Evolutionary conservation across 2,888 invertebrate species (phyloP).

Genomic region (Microdon myrmicae): DNA sequence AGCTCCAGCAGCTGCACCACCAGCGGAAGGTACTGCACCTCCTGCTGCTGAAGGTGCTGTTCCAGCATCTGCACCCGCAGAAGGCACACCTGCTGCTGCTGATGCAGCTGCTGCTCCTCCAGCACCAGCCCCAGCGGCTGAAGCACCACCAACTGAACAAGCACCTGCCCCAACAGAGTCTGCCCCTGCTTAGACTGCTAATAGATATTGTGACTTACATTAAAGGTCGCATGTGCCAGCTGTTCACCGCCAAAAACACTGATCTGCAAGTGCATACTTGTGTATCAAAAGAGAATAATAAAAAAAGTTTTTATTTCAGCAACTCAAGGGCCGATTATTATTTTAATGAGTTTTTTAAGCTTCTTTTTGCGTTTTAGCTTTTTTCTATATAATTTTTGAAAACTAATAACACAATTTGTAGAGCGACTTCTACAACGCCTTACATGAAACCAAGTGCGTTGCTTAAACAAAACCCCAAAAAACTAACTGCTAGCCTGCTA

Average conservation of each 20-base stretch:
- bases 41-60: conserved; percentile 55
- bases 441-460: conserved; percentile 42
- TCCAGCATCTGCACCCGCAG: conserved; percentile 51
- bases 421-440: conserved; percentile 28
- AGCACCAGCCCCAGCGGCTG: conserved; percentile 43
- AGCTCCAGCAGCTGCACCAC: conserved; percentile 59
- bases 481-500: conserved; percentile 42
- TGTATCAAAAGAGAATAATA: conserved; percentile 26
- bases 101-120: conserved; percentile 54
- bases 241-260: conserved; percentile 24
- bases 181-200: conserved; percentile 35
- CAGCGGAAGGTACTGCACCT: conserved; percentile 36
- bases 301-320: conserved; percentile 51
- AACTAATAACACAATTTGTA: conserved; percentile 10
- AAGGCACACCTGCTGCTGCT: conserved; percentile 42
- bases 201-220: conserved; percentile 14
- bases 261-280: conserved; percentile 26
- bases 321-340: conserved; percentile 24
- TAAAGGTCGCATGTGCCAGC: conserved; percentile 33
- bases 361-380: conserved; percentile 19
- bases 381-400: conserved; percentile 18
- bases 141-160: conserved; percentile 57
- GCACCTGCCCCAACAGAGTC: conserved; percentile 24
- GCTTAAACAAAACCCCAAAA: conserved; percentile 16
- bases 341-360: conserved; percentile 1